A percentile compares a stretch with the other conserved stretches of the same genome.
phyloP scores from a whole-genome alignment of 2,797 vertebrate genomes.

The Lutjanus campechanus region DNA sequence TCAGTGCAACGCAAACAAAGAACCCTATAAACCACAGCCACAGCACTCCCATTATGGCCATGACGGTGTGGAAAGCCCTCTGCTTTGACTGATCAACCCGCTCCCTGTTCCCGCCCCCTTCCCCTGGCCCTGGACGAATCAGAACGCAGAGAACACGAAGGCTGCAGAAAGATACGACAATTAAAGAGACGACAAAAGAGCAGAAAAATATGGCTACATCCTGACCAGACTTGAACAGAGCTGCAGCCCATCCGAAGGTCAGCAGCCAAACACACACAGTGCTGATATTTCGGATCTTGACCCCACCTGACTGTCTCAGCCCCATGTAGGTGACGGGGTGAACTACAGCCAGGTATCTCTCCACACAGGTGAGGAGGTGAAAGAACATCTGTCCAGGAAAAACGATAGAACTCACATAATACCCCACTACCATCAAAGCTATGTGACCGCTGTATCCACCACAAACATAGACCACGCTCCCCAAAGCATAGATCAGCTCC shows the following conservation, averaged over 20 bases:
- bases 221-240: accelerated
- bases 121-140: neutral
- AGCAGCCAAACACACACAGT: constrained; percentile 25
- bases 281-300: constrained; percentile 12
- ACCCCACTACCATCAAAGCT: accelerated
- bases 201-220: accelerated
- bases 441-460: accelerated
- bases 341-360: constrained; percentile 50
- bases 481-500: neutral
- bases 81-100: constrained; percentile 9
- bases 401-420: accelerated
- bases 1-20: accelerated
- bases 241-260: neutral
- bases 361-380: constrained; percentile 45
- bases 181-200: neutral
- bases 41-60: neutral
- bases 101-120: neutral
- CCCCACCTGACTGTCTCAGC: neutral
- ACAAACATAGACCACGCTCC: accelerated
- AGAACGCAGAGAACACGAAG: constrained; percentile 15
- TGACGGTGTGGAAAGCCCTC: constrained; percentile 17
- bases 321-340: constrained; percentile 43
- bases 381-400: too few relatives aligned
- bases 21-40: neutral
- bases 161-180: neutral